Conservation (phyloP, 2,113 vertebrate species). For the Leptobrachium ailaonicum region DNA sequence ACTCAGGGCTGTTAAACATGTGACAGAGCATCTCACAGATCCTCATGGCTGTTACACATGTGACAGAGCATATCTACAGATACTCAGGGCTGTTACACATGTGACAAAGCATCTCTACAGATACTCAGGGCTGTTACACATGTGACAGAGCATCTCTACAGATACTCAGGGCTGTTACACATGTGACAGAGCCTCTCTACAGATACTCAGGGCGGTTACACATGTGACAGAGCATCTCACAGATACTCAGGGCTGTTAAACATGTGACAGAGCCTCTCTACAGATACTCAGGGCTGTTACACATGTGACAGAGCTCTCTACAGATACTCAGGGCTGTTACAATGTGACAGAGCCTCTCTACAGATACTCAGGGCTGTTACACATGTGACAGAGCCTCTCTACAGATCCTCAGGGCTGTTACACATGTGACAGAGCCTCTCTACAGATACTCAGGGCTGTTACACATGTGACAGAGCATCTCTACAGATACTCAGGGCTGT, state of each 20-base stretch:
- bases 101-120: background rate
- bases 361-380: background rate
- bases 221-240: too few species aligned
- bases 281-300: too few species aligned
- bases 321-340: background rate
- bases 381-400: background rate
- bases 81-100: background rate
- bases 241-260: too few species aligned
- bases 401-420: background rate
- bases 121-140: background rate
- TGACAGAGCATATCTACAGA: background rate
- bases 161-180: background rate
- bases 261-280: too few species aligned
- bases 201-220: too few species aligned
- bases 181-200: background rate
- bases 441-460: background rate
- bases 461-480: background rate
- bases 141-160: background rate
- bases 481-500: background rate
- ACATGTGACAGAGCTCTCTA: too few species aligned
- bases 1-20: background rate
- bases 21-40: background rate
- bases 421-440: background rate
- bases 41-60: background rate
- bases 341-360: background rate